Base-by-base conservation (phyloP, 2,113 vertebrate species). In the Fregata magnificens region DNA sequence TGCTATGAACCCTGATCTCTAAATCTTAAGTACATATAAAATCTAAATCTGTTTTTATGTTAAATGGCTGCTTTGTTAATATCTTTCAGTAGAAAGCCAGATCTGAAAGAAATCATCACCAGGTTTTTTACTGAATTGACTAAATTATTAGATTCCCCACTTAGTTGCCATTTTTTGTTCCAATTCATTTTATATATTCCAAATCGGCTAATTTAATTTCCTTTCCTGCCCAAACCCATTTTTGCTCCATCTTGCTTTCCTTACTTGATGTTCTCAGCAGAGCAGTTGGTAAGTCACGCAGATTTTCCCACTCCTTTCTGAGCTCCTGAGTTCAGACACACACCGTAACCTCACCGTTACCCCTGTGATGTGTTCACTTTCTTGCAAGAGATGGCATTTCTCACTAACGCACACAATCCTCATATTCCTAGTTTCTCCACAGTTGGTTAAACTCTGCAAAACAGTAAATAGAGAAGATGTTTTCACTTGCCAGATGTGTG, bases 261-360 rank as follows among this genome's bases (percentile, higher is more conserved):
- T 97, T 97, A 88, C 82, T 94, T 95, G 95, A 49, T 97, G 96
- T 96, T 96, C 63, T 94, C 96, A 97, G 96, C 97, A 97, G 95
- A 98, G 91, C 95, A 97, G 93, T 92, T 98, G 95, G 96, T 97
- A 97, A 97, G 97, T 98, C 49, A 70, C 82, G 45, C 69, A 95
- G 93, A 94, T 80, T 93, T 94, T 72, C 85, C 94, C 85, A 65
- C 73, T 91, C 86, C 67, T 84, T 85, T 63, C 79, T 92, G 79
- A 92, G 74, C 85, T 93, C 53, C 82, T 3, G 11, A 95, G 70
- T 90, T 95, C 86, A 96, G 94, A 36, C 88, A 94, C 96, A 1
- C 93, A 61, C 67, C 0, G 2, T 96, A 96, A 96, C 89, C 87
- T 96, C 95, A 97, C 95, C 73, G 7, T 85, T 90, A 62, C 38